Base-by-base conservation (phyloP, 53 echinoderm and acorn worm genomes). In the Temnopleurus reevesii region DNA sequence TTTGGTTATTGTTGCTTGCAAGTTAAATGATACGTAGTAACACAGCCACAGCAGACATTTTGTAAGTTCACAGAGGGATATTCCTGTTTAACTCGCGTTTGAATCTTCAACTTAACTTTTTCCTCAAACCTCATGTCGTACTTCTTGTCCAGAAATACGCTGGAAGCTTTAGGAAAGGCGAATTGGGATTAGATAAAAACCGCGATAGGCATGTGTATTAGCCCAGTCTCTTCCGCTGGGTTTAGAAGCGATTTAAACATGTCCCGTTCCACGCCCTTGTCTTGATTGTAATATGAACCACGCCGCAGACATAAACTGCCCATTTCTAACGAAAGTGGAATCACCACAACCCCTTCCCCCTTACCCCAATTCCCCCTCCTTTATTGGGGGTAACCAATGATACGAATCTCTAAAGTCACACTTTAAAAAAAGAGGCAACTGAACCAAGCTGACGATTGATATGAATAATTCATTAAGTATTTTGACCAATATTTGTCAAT, bases 171-270 rank as follows among this genome's bases (percentile, higher is more conserved):
- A 41, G 71, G 41, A 71, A 71, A 71, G 71, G 71, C 71, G 71
- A 71, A 71, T 71, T 71, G 71, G 71, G 71, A 71, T 71, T 71
- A 71, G 71, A 71, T 71, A 19, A 71, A n/a, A 71, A 71, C 71
- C 71, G 71, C 71, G 71, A 71, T 71, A 71, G 71, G 71, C 71
- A 38, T 41, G 23, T 4, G 71, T 23, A 71, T 71, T 71, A 71
- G 71, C 71, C 71, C 4, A 71, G 71, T 38, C 71, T 71, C 71
- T 71, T 71, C 71, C 71, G 71, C 23, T 71, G 71, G 71, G 38
- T 71, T 71, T 38, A 71, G 43, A 71, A 41, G 15, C 2, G 71
- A 71, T 41, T 71, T 71, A 71, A 71, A 71, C 41, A 71, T 71
- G 71, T 41, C 36, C 71, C 71, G 71, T 41, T 71, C 71, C 71